Evolutionary conservation across 2,113 vertebrate species (phyloP), one percentile per base, ranked within the genome.

Genomic region (Phasianus colchicus): DNA sequence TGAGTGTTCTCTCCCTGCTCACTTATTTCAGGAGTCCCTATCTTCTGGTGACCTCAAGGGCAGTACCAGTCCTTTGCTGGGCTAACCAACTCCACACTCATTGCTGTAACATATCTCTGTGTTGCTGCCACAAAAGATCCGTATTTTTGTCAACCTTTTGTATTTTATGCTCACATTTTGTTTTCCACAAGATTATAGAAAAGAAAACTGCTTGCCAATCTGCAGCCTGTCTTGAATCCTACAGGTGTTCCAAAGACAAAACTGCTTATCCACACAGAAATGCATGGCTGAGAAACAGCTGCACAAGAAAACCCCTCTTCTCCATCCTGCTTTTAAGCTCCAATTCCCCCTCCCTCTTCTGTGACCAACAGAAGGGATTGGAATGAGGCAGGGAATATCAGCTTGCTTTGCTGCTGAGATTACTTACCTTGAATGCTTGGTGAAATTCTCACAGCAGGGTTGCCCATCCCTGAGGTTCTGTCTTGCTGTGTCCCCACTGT

Each of bases 41-140:
- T 30, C 24, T 21, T 30, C 32, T 1, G 8, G 45, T 19, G 55
- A 13, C 4, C 40, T 5, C 38, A 2, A 6, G 2, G 0, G 45
- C 36, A 3, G 32, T 1, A 5, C 55, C 11, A 17, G 24, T n/a
- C 22, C 0, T 11, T 19, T 3, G 74, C 81, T 3, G 40, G 29
- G 24, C 9, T 50, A 16, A 0, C 50, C 6, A 9, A 24, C 36
- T 11, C 64, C 18, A 0, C 1, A 1, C 13, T 0, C 0, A 30
- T 3, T 8, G 6, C 0, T 65, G 6, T 13, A 10, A 43, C 6
- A 1, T 6, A 57, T 18, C 0, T 2, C 1, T 0, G 3, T 13
- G 42, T 2, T 25, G 32, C 71, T 6, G 40, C 43, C 2, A 2
- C 15, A 29, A 17, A 30, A 43, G 38, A 52, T 60, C 50, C 13